Evolutionary conservation across 2,113 vertebrate genomes (phyloP).

Genomic region (Pseudolaguvia tuberculata): DNA sequence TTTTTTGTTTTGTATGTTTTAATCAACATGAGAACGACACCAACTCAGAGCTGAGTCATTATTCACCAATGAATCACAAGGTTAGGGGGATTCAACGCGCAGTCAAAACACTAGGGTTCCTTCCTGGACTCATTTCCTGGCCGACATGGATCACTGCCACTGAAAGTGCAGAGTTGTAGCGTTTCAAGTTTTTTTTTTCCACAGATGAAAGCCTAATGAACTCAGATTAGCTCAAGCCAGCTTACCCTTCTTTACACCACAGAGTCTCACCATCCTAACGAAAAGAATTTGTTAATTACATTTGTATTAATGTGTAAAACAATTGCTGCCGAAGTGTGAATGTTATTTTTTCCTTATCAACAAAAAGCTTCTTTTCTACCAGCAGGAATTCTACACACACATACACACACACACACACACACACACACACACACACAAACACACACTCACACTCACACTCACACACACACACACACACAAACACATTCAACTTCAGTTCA

Average conservation of each 20-base stretch:
- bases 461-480: no score
- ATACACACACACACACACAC: neutral
- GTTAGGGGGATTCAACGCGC: conserved; percentile 40
- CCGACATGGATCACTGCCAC: conserved; percentile 33
- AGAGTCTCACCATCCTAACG: neutral
- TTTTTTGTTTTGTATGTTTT: no score
- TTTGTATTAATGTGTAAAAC: conserved; percentile 26
- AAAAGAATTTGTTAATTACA: neutral
- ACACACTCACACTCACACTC: no score
- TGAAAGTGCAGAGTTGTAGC: conserved; percentile 40
- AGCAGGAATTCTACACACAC: conserved; percentile 3
- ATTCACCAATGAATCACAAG: conserved; percentile 38
- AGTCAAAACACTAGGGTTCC: conserved; percentile 41
- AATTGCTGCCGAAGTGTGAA: conserved; percentile 21
- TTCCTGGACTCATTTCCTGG: conserved; percentile 39
- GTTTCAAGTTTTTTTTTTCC: conserved; percentile 26
- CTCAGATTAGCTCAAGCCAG: conserved; percentile 31
- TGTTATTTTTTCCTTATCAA: conserved; percentile 1
- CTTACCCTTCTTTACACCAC: conserved; percentile 11
- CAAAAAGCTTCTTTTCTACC: neutral
- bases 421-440: no score
- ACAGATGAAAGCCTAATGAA: conserved; percentile 40
- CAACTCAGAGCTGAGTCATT: conserved; percentile 29
- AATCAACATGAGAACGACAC: conserved; percentile 33
- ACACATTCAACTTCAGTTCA: conserved; percentile 33